Percentiles rank a stretch among this genome's conserved stretches.
phyloP scores from a whole-genome alignment of 2,113 vertebrate species.

The Cyanoramphus novaezelandiae region DNA sequence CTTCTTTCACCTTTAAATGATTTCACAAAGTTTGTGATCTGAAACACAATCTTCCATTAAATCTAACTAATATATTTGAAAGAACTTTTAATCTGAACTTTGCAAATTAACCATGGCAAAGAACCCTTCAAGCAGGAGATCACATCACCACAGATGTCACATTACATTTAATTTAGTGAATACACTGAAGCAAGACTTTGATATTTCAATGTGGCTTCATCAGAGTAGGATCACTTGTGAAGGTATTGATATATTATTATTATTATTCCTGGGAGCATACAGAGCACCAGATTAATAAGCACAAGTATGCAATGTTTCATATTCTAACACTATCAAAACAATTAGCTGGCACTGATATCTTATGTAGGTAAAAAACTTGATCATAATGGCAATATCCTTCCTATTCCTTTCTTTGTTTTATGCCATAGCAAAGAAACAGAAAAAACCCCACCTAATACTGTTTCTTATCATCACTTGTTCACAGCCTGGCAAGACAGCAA shows the following conservation, averaged over 20 bases:
- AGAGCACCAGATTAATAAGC: neutral
- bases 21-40: neutral
- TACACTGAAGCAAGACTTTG: neutral
- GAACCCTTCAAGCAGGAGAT: neutral
- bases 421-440: neutral
- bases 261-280: neutral
- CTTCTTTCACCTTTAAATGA: neutral
- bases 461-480: neutral
- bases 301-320: neutral
- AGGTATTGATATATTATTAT: neutral
- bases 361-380: neutral
- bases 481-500: neutral
- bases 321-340: neutral
- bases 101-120: slow-evolving; percentile 18
- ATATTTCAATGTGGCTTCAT: neutral
- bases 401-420: neutral
- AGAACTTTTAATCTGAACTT: slow-evolving; percentile 20
- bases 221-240: neutral
- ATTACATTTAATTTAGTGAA: neutral
- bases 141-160: neutral
- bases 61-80: neutral
- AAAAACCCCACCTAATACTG: neutral
- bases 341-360: neutral
- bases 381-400: neutral
- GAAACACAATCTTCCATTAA: neutral